Evolutionary conservation across 2,888 invertebrate species (phyloP).

Genomic region (Ochropleura plecta): DNA sequence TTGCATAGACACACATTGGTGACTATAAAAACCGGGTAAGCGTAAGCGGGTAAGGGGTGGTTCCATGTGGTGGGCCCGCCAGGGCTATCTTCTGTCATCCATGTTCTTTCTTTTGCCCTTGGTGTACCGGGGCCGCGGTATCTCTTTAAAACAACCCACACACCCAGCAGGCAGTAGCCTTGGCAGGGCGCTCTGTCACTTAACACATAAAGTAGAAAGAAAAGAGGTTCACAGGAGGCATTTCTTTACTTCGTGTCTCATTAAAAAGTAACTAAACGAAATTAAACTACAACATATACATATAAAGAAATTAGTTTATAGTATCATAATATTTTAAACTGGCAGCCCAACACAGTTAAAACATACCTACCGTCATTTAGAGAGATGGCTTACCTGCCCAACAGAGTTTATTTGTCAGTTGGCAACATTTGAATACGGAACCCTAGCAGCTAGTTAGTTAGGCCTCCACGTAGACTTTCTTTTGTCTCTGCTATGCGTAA

Average conservation of each 20-base stretch:
- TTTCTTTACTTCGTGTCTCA: background rate
- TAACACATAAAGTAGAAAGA: too few relatives aligned
- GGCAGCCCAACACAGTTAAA: background rate
- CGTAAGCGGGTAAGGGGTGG: background rate
- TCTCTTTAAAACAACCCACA: too few relatives aligned
- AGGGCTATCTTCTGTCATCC: too few relatives aligned
- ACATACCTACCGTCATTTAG: background rate
- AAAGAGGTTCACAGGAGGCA: background rate
- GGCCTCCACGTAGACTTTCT: conserved; percentile 3
- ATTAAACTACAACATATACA: background rate
- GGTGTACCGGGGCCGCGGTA: too few relatives aligned
- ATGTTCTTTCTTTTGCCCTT: too few relatives aligned
- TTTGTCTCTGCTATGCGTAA: conserved; percentile 12
- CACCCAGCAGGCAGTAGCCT: too few relatives aligned
- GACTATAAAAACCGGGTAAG: background rate
- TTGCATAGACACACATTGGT: conserved; percentile 30
- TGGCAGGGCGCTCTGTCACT: too few relatives aligned
- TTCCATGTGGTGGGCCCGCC: too few relatives aligned
- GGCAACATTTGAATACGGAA: background rate
- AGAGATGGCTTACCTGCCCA: background rate
- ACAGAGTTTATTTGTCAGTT: background rate
- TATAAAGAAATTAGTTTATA: background rate
- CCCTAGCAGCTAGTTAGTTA: conserved; percentile 34
- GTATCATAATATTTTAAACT: background rate
- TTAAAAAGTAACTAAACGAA: background rate